These are phyloP conservation scores for Danio kyathit DNA, from an alignment of 2,797 vertebrate species.

Conservation along the genomic window DNA sequence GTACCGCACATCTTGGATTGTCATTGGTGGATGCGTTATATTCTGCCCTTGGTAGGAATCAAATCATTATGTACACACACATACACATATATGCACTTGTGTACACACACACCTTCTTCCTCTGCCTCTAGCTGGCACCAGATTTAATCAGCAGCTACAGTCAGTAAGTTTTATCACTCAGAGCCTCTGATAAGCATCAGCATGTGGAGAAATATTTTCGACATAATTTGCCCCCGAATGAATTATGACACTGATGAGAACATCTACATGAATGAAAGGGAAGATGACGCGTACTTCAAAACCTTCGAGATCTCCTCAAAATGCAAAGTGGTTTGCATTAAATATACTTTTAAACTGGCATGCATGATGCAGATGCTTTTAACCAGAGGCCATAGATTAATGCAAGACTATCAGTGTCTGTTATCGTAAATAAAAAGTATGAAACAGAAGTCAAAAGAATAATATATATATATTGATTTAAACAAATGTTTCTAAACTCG, in stretches of 20 bases:
- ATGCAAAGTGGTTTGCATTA: conserved; percentile 21
- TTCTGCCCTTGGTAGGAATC: conserved; percentile 54
- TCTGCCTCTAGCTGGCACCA: conserved; percentile 44
- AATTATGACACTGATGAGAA: conserved; percentile 45
- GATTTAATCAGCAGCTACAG: conserved; percentile 55
- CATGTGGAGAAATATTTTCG: conserved; percentile 42
- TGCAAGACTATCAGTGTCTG: not conserved
- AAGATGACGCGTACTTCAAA: conserved; percentile 27
- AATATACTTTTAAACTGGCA: not conserved
- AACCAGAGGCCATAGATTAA: conserved; percentile 3
- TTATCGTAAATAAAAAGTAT: not conserved
- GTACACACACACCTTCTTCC: conserved; percentile 27
- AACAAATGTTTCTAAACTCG: conserved; percentile 53
- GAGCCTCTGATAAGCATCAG: conserved; percentile 51
- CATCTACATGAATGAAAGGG: conserved; percentile 50
- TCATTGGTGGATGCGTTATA: conserved; percentile 55
- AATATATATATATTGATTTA: conserved; percentile 40
- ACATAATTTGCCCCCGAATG: conserved; percentile 48
- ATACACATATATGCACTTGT: conserved; percentile 12
- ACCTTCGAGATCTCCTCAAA: conserved; percentile 13
- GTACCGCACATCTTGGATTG: conserved; percentile 54
- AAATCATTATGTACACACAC: conserved; percentile 43
- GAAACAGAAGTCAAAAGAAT: conserved; percentile 4
- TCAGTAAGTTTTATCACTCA: conserved; percentile 56
- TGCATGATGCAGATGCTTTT: conserved; percentile 6